phyloP scores from a whole-genome alignment of 1,140 invertebrate genomes.

The Subanguina moxae region DNA sequence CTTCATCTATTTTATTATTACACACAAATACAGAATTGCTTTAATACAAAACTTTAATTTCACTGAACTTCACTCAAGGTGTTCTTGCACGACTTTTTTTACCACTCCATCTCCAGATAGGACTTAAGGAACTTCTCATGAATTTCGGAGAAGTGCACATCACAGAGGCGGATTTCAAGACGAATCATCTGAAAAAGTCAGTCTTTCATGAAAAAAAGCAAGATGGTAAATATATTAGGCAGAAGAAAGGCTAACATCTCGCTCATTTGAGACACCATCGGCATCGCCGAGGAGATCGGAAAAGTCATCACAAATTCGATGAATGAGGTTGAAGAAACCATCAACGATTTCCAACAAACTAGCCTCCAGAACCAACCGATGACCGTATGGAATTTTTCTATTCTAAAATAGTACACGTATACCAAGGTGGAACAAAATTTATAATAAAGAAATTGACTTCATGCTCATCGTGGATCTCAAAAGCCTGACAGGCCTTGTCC shows the following conservation, averaged over 20 bases:
- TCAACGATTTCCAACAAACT: constrained; percentile 35
- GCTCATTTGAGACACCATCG: constrained; percentile 31
- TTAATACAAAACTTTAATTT: too few species aligned
- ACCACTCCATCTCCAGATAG: constrained; percentile 53
- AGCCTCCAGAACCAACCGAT: constrained; percentile 48
- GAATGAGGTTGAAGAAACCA: constrained; percentile 44
- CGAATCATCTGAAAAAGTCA: constrained; percentile 42
- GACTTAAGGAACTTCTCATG: constrained; percentile 50
- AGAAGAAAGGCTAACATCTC: constrained; percentile 33
- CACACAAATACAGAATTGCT: too few species aligned
- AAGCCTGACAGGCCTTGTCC: constrained; percentile 47
- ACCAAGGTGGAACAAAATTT: not conserved
- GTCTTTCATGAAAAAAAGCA: too few species aligned
- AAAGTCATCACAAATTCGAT: constrained; percentile 43
- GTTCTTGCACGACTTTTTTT: too few species aligned
- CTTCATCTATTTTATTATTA: too few species aligned
- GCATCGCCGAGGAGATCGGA: constrained; percentile 30
- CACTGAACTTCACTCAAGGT: too few species aligned
- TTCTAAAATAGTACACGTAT: constrained; percentile 24
- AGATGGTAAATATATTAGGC: too few species aligned
- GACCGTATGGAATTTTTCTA: constrained; percentile 35
- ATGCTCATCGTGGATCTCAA: constrained; percentile 53
- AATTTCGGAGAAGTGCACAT: constrained; percentile 42
- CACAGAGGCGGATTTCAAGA: constrained; percentile 48
- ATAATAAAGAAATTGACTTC: constrained; percentile 14